These are phyloP conservation scores for Alectoris magna DNA, from an alignment of 2,797 vertebrate genomes.

Conservation along the genomic window DNA sequence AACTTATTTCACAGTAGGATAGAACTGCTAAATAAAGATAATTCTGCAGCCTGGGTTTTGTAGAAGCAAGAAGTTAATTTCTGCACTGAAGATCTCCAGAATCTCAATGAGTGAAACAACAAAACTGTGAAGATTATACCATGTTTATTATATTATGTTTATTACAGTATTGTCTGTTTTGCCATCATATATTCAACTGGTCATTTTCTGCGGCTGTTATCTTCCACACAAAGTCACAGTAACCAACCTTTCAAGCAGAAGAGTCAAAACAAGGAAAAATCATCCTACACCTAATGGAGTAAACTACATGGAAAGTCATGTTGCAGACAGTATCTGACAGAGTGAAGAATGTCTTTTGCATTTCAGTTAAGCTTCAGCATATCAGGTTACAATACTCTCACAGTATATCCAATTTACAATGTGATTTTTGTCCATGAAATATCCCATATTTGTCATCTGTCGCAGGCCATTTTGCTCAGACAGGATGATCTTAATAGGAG, in stretches of 20 bases:
- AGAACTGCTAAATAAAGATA: neutral
- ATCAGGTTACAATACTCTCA: neutral
- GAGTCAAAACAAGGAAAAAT: neutral
- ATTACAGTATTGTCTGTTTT: neutral
- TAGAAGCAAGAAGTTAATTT: neutral
- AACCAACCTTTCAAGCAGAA: neutral
- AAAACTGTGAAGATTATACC: neutral
- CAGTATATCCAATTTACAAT: neutral
- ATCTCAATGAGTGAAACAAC: neutral
- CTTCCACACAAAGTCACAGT: neutral
- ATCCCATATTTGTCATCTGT: slow-evolving; percentile 28
- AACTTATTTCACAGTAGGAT: neutral
- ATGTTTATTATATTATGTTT: neutral
- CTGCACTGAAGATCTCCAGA: neutral
- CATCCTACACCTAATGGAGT: neutral
- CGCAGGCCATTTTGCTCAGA: slow-evolving; percentile 49
- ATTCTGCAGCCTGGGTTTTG: neutral
- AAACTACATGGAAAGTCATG: neutral
- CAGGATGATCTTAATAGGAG: slow-evolving; percentile 8
- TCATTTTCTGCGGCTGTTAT: neutral
- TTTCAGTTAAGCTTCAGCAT: neutral
- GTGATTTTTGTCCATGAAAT: slow-evolving; percentile 25
- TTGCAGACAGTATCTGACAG: neutral
- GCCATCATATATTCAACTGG: neutral
- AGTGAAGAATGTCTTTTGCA: neutral